Percentiles rank a stretch among this genome's conserved stretches.
Evolutionary conservation across 2,888 invertebrate species (phyloP).

Genomic region (Drosophila picticornis): DNA sequence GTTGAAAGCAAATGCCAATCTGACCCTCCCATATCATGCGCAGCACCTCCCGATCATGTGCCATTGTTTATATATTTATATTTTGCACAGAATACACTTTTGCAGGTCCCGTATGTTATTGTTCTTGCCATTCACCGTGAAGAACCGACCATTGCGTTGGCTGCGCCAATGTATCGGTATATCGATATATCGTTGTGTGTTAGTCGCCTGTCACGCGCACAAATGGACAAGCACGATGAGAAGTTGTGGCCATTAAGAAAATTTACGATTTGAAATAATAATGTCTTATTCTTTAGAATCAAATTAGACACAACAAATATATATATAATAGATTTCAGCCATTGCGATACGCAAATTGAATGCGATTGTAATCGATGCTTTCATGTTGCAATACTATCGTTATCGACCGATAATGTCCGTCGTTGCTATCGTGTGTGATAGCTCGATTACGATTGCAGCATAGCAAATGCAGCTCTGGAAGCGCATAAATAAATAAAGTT

Average conservation of each 20-base stretch:
- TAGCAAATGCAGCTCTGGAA: slow-evolving; percentile 53
- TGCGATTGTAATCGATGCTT: slow-evolving; percentile 12
- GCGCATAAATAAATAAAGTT: slow-evolving; percentile 74
- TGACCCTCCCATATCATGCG: slow-evolving; percentile 98
- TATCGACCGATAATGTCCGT: slow-evolving; percentile 28
- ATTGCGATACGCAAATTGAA: neutral
- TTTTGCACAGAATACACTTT: slow-evolving; percentile 40
- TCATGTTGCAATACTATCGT: neutral
- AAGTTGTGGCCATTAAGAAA: neutral
- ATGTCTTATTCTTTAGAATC: neutral
- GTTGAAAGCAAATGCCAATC: slow-evolving; percentile 96
- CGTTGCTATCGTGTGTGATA: neutral
- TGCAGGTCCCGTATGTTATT: slow-evolving; percentile 36
- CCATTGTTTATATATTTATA: slow-evolving; percentile 87
- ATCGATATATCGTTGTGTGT: slow-evolving; percentile 24
- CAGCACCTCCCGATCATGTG: slow-evolving; percentile 97
- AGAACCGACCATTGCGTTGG: neutral
- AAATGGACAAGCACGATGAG: too few species aligned
- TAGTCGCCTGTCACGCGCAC: neutral
- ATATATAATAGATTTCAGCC: neutral
- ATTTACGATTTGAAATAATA: neutral
- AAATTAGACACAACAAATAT: neutral
- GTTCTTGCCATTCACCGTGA: slow-evolving; percentile 41
- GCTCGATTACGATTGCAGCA: slow-evolving; percentile 42
- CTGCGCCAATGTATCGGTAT: neutral